These are phyloP conservation scores for Neolamprologus toae DNA, from an alignment of 2,113 vertebrate genomes.

Conservation along the genomic window DNA sequence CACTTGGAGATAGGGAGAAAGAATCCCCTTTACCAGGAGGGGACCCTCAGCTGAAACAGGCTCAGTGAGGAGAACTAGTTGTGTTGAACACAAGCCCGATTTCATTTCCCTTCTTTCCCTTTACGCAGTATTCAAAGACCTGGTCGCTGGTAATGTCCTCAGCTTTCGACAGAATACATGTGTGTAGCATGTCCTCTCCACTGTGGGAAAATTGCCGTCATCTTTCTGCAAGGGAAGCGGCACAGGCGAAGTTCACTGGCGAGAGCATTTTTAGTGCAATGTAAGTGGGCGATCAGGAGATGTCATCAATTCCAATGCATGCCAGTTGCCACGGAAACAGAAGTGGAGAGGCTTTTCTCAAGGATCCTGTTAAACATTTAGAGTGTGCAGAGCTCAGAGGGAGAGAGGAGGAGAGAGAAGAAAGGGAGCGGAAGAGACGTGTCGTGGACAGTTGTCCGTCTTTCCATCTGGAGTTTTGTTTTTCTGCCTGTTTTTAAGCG, in stretches of 20 bases:
- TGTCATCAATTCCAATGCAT: conserved; percentile 65
- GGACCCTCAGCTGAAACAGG: background rate
- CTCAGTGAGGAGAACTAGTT: background rate
- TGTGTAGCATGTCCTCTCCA: background rate
- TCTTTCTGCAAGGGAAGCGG: conserved; percentile 3
- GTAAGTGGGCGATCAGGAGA: conserved; percentile 63
- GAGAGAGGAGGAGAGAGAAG: background rate
- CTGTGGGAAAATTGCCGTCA: background rate
- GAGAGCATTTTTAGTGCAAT: conserved; percentile 47
- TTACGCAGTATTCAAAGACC: background rate
- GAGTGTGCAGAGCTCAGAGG: conserved; percentile 13
- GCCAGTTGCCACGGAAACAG: conserved; percentile 71
- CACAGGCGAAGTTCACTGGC: conserved; percentile 29
- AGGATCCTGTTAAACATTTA: conserved; percentile 65
- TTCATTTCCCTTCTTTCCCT: background rate
- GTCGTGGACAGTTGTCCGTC: background rate
- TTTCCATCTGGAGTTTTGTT: background rate
- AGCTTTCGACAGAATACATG: background rate
- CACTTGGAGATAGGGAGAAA: background rate
- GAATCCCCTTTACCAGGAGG: background rate
- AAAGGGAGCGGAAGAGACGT: background rate
- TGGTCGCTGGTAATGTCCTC: background rate
- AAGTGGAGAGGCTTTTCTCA: conserved; percentile 60
- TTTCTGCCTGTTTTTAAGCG: background rate
- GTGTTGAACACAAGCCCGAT: background rate